Evolutionary conservation across 2,797 vertebrate genomes (phyloP), one percentile per base, ranked within the genome.

Genomic region (Acridotheres tristis): DNA sequence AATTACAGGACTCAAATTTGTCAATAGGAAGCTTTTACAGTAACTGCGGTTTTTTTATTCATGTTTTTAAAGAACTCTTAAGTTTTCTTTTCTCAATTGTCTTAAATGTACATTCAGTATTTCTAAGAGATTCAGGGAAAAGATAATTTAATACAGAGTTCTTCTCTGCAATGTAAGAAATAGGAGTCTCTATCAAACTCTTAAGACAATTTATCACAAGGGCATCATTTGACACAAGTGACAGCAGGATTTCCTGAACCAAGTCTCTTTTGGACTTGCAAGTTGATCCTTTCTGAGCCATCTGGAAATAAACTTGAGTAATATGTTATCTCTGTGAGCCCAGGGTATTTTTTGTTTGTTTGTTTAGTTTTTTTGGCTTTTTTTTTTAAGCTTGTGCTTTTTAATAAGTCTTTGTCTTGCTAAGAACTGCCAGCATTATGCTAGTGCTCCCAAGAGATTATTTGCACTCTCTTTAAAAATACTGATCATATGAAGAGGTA

Each of bases 221-320:
- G 27, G 25, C 40, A 62, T 43, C 76, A 71, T 67, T 25, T 92
- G 92, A 90, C 84, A 95, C 45, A 27, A 50, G 54, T 42, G 67
- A 90, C 74, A 94, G 67, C 55, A 84, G 55, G 58, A 71, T 30
- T 32, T 85, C 34, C 65, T 74, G 77, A 93, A 94, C n/a, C 17
- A 85, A 92, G 10, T 50, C 38, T 67, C 54, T 69, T 66, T 94
- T 95, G 84, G 74, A 55, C 27, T 79, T 53, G 16, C 17, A 77
- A 87, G 19, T 13, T 30, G 25, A 58, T 78, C 83, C 53, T 88
- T 86, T 85, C 67, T 81, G 40, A 74, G 40, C 92, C 86, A 76
- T 95, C 81, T 95, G 93, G 88, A 93, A 95, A 47, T 61, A 85
- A 95, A 91, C 66, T 40, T 69, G 63, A 86, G 55, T 55, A 93